Conservation (phyloP, 2,113 vertebrate genomes). For the Lates calcarifer region DNA sequence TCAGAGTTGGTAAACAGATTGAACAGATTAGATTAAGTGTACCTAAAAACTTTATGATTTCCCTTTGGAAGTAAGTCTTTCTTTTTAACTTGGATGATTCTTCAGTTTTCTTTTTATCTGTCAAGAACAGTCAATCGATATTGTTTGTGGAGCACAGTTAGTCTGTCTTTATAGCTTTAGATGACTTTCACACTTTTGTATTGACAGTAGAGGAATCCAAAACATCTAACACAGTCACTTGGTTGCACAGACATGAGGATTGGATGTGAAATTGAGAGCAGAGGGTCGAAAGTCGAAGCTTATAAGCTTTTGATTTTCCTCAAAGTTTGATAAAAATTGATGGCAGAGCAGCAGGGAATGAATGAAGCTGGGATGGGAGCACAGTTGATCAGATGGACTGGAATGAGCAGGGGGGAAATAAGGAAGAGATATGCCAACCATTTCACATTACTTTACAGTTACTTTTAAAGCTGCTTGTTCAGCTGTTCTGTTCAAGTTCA, state of each 20-base stretch:
- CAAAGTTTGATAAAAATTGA: slow-evolving; percentile 13
- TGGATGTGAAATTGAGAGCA: not conserved
- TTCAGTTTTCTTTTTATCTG: too few relatives aligned
- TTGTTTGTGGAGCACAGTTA: not conserved
- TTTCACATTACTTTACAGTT: not conserved
- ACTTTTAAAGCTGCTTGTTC: not conserved
- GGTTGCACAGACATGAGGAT: not conserved
- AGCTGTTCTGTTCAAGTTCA: not conserved
- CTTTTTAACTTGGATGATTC: too few relatives aligned
- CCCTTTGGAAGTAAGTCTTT: too few relatives aligned
- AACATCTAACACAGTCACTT: not conserved
- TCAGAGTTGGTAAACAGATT: too few relatives aligned
- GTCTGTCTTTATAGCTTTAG: too few relatives aligned
- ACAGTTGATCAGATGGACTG: not conserved
- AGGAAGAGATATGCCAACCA: not conserved
- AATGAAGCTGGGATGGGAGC: not conserved
- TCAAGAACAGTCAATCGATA: too few relatives aligned
- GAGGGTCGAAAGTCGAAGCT: not conserved
- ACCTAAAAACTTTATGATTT: too few relatives aligned
- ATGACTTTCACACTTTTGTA: not conserved
- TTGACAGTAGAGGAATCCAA: not conserved
- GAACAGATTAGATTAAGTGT: too few relatives aligned
- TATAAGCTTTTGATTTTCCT: slow-evolving; percentile 3
- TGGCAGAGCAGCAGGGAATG: not conserved
- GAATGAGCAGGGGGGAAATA: too few relatives aligned